These are phyloP conservation scores for Actinernus sp. DNA, from an alignment of 92 coral and sea anemone genomes.

Conservation along the genomic window DNA sequence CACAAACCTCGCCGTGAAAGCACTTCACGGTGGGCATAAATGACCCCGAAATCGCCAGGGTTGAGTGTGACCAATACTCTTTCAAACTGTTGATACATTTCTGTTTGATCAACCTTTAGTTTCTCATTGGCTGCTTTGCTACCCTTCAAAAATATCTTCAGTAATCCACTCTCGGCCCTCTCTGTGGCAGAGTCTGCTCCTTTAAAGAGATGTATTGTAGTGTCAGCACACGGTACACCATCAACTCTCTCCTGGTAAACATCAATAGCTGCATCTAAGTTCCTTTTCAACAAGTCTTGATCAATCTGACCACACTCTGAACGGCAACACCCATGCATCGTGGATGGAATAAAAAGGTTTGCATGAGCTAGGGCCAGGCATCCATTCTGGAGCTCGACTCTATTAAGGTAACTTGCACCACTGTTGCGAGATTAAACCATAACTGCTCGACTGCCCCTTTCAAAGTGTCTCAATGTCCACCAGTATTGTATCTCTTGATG, in stretches of 20 bases:
- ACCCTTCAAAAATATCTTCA: slow-evolving; percentile 59
- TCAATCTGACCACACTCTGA: slow-evolving; percentile 38
- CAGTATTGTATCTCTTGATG: slow-evolving; percentile 64
- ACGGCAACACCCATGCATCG: slow-evolving; percentile 62
- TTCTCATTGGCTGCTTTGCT: slow-evolving; percentile 34
- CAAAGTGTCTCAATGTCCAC: slow-evolving; percentile 57
- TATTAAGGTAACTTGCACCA: slow-evolving; percentile 64
- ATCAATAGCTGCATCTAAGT: slow-evolving; percentile 68
- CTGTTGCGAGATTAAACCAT: slow-evolving; percentile 59
- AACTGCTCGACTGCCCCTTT: slow-evolving; percentile 18
- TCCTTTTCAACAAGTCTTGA: slow-evolving; percentile 38
- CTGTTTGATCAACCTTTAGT: slow-evolving; percentile 33
- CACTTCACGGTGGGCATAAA: too few relatives aligned
- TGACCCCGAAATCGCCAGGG: too few relatives aligned
- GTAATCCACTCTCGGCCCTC: slow-evolving; percentile 36
- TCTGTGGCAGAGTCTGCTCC: slow-evolving; percentile 27
- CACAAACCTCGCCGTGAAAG: too few relatives aligned
- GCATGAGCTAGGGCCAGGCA: slow-evolving; percentile 70
- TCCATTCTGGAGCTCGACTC: slow-evolving; percentile 74
- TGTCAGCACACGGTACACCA: slow-evolving; percentile 69
- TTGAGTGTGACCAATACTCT: too few relatives aligned
- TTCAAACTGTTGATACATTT: slow-evolving; percentile 54
- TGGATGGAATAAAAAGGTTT: slow-evolving; percentile 74
- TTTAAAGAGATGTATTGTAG: slow-evolving; percentile 52
- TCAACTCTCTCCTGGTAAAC: slow-evolving; percentile 58